Evolutionary conservation across 2,113 vertebrate genomes (phyloP), one percentile per base, ranked within the genome.

Genomic region (Phaethornis superciliosus): DNA sequence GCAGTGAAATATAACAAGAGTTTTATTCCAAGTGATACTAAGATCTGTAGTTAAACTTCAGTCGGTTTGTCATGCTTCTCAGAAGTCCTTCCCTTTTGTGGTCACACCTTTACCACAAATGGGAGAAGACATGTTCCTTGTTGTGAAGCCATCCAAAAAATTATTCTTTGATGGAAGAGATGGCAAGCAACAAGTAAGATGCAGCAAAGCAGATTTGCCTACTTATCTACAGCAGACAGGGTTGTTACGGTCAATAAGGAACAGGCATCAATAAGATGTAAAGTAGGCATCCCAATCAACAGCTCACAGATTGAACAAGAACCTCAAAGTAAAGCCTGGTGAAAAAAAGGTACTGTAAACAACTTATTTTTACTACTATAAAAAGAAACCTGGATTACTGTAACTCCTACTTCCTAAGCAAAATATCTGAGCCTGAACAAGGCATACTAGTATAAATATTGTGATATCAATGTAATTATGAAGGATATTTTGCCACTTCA

Each of bases 391-490:
- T 68, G 22, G n/a, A 12, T 92, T 85, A 27, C 35, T 82, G 19
- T 55, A 88, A 56, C 55, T 85, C 32, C 32, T 62, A 16, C 65
- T 85, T 85, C 30, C 85, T 40, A 14, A 70, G 44, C 52, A 59
- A 51, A 2, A 59, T 42, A 81, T 35, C 32, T 42, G 30, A 69
- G 33, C 32, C 40, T 51, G n/a, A 65, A 27, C 32, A 59, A 65
- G 37, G 20, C 37, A 63, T 37, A 16, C 9, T 21, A 9, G 28
- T 49, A 37, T 6, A n/a, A 89, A 56, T 63, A 26, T 19, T n/a
- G 37, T 49, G 15, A 1, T 21, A 15, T 11, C 55, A 37, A 0
- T 64, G 44, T 23, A 51, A 27, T 37, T 52, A n/a, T 15, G 7
- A 71, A 54, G 49, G 44, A 35, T 40, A 40, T 40, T 40, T 37